These are phyloP conservation scores for Nowickia ferox DNA, from an alignment of 2,888 invertebrate species.

Conservation along the genomic window DNA sequence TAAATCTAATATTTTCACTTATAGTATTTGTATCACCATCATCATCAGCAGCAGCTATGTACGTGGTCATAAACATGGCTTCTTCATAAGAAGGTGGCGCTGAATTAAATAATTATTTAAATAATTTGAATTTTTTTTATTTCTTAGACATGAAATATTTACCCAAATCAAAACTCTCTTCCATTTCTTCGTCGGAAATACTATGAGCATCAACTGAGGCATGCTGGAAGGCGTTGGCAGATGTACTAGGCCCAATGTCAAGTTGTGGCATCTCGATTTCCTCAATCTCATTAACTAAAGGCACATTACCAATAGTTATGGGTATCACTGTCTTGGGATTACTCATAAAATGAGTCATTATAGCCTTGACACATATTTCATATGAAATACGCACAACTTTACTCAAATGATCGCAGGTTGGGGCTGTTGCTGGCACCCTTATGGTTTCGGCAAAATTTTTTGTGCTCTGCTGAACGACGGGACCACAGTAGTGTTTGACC, in stretches of 20 bases:
- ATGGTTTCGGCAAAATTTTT: slow-evolving; percentile 77
- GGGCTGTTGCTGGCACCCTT: slow-evolving; percentile 81
- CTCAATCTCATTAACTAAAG: slow-evolving; percentile 73
- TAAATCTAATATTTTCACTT: slow-evolving; percentile 77
- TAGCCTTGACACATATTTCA: slow-evolving; percentile 79
- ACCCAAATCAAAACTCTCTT: slow-evolving; percentile 76
- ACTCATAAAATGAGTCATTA: slow-evolving; percentile 78
- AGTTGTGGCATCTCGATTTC: neutral
- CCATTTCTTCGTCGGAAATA: slow-evolving; percentile 74
- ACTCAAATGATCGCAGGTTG: slow-evolving; percentile 80
- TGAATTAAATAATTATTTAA: slow-evolving; percentile 65
- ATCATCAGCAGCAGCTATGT: slow-evolving; percentile 78
- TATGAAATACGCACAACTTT: slow-evolving; percentile 81
- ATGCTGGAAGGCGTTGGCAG: slow-evolving; percentile 75
- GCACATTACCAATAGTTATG: slow-evolving; percentile 82
- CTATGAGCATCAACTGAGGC: slow-evolving; percentile 72
- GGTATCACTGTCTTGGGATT: slow-evolving; percentile 80
- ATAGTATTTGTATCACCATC: slow-evolving; percentile 80
- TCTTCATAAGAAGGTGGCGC: slow-evolving; percentile 83
- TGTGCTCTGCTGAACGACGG: slow-evolving; percentile 74
- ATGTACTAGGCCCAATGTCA: slow-evolving; percentile 78
- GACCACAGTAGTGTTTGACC: slow-evolving; percentile 77
- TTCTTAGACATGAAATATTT: slow-evolving; percentile 56
- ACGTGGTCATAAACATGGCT: slow-evolving; percentile 80
- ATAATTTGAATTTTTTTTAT: neutral